Percentiles rank a stretch among this genome's conserved stretches.
Conservation (phyloP, 2,797 vertebrate genomes). For the Phylloscopus collybita region DNA sequence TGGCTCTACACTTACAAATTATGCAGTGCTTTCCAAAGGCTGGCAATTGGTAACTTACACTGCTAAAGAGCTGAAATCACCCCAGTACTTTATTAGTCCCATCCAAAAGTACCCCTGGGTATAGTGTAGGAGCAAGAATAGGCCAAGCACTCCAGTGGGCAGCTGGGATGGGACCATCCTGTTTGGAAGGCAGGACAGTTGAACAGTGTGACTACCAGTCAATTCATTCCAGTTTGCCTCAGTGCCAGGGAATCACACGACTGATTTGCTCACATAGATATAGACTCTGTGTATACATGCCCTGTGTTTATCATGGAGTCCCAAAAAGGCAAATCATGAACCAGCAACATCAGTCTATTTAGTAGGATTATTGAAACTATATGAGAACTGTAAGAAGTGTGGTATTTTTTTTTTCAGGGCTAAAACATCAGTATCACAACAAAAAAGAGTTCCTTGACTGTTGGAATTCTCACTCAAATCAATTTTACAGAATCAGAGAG, state of each 20-base stretch:
- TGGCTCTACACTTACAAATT: not conserved
- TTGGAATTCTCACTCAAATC: not conserved
- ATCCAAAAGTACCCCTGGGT: not conserved
- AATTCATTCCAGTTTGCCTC: not conserved
- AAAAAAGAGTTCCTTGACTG: not conserved
- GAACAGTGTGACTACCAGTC: not conserved
- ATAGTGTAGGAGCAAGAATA: not conserved
- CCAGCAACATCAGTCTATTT: not conserved
- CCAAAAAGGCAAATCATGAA: not conserved
- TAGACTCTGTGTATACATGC: not conserved
- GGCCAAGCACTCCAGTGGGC: not conserved
- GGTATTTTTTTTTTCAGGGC: not conserved
- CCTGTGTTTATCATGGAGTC: not conserved
- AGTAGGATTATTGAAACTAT: not conserved
- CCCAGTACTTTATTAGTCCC: not conserved
- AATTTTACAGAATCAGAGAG: not conserved
- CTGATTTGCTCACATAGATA: not conserved
- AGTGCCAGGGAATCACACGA: not conserved
- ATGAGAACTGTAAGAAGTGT: not conserved
- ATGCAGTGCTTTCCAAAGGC: not conserved
- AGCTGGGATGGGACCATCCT: conserved; percentile 2
- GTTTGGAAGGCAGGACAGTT: not conserved
- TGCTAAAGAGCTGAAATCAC: not conserved
- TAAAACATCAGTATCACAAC: not conserved
- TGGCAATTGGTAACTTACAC: not conserved